Base-by-base conservation (phyloP, 2,888 invertebrate genomes). In the Zele albiditarsus region DNA sequence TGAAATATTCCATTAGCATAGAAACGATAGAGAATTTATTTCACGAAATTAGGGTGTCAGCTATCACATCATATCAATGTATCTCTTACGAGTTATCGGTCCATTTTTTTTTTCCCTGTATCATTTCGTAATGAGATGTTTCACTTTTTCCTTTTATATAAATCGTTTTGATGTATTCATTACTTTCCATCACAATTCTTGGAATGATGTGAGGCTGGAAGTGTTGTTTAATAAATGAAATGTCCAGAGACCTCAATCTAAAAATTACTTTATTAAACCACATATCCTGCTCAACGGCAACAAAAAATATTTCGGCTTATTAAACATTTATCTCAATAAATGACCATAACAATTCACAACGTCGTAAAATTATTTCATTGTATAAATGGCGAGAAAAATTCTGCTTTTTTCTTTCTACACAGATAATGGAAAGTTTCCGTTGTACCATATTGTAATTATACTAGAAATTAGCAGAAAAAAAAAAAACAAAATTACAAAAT, bases 261-360 rank as follows among this genome's bases (percentile, higher is more conserved):
- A 76, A 76, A 79, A 80, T 83, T 83, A 82, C 80, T 79, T 71
- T 75, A 77, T 83, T 81, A 84, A 82, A 78, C 75, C 80, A 77
- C 80, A 82, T 81, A 83, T 84, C 83, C 83, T 82, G 77, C 75
- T 81, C 80, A 79, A 71, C 73, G 42, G 66, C 53, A 65, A 28
- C 33, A 81, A 80, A 79, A 75, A 76, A 82, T 80, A 71, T 60
- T 80, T 70, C 60, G 38, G 31, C 75, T 79, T 77, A 78, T 82
- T 79, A 82, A 80, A 77, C 78, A 73, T 82, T 80, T 75, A 76
- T 77, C 76, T 75, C 75, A 74, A 62, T 81, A 66, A 60, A 71
- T 66, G 71, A 73, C 69, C 65, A 76, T 73, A 31, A 65, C 60
- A 20, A 38, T 60, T 38, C 20, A 5, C n/a, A 63, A 38, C 16